Conservation (phyloP, 2,797 vertebrate species). For the Eupleurogrammus muticus region DNA sequence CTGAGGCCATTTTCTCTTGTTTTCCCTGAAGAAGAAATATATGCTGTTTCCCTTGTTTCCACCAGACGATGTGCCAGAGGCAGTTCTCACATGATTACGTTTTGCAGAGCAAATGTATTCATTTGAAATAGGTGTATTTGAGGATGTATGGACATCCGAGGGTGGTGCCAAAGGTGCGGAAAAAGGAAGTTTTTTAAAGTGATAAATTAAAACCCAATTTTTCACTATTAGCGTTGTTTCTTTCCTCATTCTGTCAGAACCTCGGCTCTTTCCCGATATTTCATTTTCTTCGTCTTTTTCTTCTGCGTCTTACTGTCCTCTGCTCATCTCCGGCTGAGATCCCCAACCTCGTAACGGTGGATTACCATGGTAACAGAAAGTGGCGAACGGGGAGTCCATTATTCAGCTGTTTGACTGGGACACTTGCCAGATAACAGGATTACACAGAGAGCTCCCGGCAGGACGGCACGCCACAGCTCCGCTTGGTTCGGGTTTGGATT, state of each 20-base stretch:
- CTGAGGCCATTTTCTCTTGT: too few relatives aligned
- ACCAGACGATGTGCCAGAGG: too few relatives aligned
- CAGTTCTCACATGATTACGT: too few relatives aligned
- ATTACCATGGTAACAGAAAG: conserved; percentile 26
- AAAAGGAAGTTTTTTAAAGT: too few relatives aligned
- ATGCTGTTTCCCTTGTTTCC: too few relatives aligned
- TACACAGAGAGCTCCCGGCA: conserved; percentile 13
- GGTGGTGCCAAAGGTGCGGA: too few relatives aligned
- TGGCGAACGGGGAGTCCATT: not conserved
- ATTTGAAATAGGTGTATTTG: too few relatives aligned
- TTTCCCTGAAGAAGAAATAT: too few relatives aligned
- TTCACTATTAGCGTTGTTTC: not conserved
- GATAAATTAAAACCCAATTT: too few relatives aligned
- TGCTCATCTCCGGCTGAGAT: conserved; percentile 3
- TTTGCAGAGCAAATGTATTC: too few relatives aligned
- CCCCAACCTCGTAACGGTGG: conserved; percentile 19
- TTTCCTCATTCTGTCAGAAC: conserved; percentile 8
- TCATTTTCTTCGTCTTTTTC: not conserved
- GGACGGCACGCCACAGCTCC: not conserved
- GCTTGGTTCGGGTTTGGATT: not conserved
- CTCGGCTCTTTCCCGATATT: not conserved
- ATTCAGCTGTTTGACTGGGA: conserved; percentile 20
- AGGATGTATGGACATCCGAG: too few relatives aligned
- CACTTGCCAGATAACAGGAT: conserved; percentile 47
- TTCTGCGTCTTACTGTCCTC: not conserved